Evolutionary conservation across 1,140 invertebrate species (phyloP).

Genomic region (Cotesia typhae): DNA sequence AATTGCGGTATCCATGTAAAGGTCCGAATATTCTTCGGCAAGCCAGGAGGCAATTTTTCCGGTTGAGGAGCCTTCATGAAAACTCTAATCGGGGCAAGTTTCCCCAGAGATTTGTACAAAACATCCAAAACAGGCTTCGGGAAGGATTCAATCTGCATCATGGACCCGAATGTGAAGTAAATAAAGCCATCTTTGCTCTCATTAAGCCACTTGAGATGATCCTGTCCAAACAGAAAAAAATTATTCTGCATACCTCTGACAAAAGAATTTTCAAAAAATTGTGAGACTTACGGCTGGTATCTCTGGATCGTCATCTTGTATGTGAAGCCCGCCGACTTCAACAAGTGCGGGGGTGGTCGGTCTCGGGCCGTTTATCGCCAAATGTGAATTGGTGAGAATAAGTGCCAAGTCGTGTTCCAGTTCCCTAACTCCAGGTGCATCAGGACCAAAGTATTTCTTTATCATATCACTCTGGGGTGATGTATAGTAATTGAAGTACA

Average conservation of each 20-base stretch:
- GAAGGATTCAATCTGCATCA: slow-evolving; percentile 70
- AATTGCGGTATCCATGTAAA: slow-evolving; percentile 73
- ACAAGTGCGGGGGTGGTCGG: slow-evolving; percentile 64
- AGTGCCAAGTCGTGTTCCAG: slow-evolving; percentile 65
- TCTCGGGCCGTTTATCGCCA: slow-evolving; percentile 62
- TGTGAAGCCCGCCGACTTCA: slow-evolving; percentile 71
- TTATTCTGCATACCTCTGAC: background rate
- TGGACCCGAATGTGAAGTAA: slow-evolving; percentile 76
- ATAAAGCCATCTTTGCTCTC: slow-evolving; percentile 74
- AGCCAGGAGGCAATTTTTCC: slow-evolving; percentile 50
- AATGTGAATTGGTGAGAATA: slow-evolving; percentile 70
- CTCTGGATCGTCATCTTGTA: slow-evolving; percentile 49
- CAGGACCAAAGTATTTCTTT: slow-evolving; percentile 57
- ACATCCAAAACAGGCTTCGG: slow-evolving; percentile 38
- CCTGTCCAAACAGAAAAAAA: slow-evolving; percentile 62
- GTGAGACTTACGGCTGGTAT: slow-evolving; percentile 43
- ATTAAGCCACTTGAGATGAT: slow-evolving; percentile 72
- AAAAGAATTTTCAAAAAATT: background rate
- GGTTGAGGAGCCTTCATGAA: slow-evolving; percentile 49
- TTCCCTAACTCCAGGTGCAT: slow-evolving; percentile 56
- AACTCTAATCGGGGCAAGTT: slow-evolving; percentile 49
- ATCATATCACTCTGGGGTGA: slow-evolving; percentile 49
- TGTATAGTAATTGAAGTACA: slow-evolving; percentile 44
- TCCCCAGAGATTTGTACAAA: slow-evolving; percentile 49
- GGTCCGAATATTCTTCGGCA: slow-evolving; percentile 70